Conservation (phyloP, 2,113 vertebrate species). For the Syngnathoides biaculeatus region DNA sequence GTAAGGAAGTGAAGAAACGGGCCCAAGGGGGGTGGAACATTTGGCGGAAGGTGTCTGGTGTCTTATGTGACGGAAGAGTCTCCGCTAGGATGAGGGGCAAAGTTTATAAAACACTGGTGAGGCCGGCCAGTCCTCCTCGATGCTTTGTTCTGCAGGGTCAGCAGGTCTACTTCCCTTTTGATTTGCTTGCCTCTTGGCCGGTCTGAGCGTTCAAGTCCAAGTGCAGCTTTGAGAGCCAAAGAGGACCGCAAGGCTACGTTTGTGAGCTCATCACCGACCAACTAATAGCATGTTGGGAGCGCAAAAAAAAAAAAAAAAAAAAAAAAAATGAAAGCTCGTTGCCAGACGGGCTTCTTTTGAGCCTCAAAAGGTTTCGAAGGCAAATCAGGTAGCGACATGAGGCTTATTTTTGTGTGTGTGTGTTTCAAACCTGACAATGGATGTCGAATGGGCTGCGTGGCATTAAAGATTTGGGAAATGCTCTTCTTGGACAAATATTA, state of each 20-base stretch:
- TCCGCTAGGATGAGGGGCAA: no score
- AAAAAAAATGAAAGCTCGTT: slow-evolving; percentile 40
- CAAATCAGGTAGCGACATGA: slow-evolving; percentile 35
- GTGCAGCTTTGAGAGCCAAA: slow-evolving; percentile 45
- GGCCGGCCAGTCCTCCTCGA: no score
- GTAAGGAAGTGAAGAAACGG: no score
- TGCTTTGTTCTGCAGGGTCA: slow-evolving; percentile 38
- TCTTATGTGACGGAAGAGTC: no score
- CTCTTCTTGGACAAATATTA: no score
- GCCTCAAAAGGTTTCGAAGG: slow-evolving; percentile 17
- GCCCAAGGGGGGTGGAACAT: no score
- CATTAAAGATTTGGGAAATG: no score
- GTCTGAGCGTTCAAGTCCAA: slow-evolving; percentile 43
- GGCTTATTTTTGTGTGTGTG: slow-evolving; percentile 20
- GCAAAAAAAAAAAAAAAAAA: no score
- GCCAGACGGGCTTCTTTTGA: background rate
- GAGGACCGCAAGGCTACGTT: slow-evolving; percentile 14
- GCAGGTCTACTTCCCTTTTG: slow-evolving; percentile 41
- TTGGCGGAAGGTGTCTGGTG: no score
- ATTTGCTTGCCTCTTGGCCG: slow-evolving; percentile 43
- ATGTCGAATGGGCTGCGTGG: no score
- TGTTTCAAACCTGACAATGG: no score
- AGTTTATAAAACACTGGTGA: no score
- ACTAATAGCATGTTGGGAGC: slow-evolving; percentile 48
- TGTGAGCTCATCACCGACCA: slow-evolving; percentile 38